Percentiles rank a stretch among this genome's conserved stretches.
Conservation (phyloP, 2,888 invertebrate genomes). For the Ommatoiulus sabulosus region DNA sequence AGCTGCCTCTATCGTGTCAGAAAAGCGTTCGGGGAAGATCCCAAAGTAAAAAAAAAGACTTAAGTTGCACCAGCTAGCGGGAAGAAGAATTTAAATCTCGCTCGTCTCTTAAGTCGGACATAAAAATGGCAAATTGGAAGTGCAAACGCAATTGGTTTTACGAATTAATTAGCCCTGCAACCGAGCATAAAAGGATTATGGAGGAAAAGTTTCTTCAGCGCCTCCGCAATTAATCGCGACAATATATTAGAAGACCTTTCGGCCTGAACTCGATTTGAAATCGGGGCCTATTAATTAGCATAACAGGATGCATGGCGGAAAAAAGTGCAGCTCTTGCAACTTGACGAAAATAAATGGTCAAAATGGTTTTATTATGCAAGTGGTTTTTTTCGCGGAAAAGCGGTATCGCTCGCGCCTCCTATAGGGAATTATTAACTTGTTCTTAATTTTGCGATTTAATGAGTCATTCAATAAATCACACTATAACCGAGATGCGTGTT, state of each 20-base stretch:
- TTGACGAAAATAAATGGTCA: neutral
- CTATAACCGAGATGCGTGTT: too few species aligned
- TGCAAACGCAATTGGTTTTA: slow-evolving; percentile 52
- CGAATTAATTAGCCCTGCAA: slow-evolving; percentile 53
- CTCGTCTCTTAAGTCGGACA: slow-evolving; percentile 13
- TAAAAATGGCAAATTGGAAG: slow-evolving; percentile 50
- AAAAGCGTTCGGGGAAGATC: neutral
- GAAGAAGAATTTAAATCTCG: neutral
- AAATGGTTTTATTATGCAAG: neutral
- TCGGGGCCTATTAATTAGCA: neutral
- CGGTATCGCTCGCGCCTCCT: too few species aligned
- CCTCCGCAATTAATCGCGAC: neutral
- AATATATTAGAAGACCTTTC: neutral
- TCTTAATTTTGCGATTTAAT: neutral
- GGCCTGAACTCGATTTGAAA: neutral
- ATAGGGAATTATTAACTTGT: neutral
- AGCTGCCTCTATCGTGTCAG: slow-evolving; percentile 51
- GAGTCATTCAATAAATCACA: neutral
- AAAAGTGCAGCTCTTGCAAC: too few species aligned
- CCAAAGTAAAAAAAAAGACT: neutral
- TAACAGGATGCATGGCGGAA: neutral
- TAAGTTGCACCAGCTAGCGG: neutral
- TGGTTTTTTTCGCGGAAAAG: neutral
- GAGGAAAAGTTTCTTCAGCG: neutral
- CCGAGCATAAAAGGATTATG: slow-evolving; percentile 42